These are phyloP conservation scores for Ophonus ardosiacus DNA, from an alignment of 2,888 invertebrate genomes.

Conservation along the genomic window DNA sequence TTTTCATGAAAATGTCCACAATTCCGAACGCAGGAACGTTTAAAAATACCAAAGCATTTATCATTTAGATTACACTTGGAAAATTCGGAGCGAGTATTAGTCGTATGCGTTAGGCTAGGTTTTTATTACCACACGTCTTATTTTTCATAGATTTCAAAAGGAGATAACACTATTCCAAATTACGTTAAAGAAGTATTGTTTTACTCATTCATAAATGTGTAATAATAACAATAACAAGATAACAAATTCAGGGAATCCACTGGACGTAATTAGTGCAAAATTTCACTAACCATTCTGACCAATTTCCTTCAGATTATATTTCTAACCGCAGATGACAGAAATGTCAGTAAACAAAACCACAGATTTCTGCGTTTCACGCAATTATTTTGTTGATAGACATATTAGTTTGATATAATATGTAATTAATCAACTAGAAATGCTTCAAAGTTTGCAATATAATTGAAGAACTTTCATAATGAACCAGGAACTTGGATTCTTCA, in stretches of 20 bases:
- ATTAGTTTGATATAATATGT: conserved; percentile 1
- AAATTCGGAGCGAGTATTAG: no score
- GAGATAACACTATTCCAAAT: no score
- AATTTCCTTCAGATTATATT: neutral
- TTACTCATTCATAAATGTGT: no score
- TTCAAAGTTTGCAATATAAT: neutral
- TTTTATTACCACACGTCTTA: no score
- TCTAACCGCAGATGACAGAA: neutral
- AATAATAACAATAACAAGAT: neutral
- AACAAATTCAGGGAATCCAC: neutral
- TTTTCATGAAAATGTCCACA: no score
- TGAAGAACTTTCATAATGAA: conserved; percentile 3
- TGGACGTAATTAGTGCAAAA: neutral
- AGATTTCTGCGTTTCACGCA: neutral
- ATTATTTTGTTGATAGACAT: conserved; percentile 24
- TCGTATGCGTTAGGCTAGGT: no score
- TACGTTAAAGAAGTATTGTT: no score
- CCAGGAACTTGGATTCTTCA: conserved; percentile 17
- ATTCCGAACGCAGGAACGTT: no score
- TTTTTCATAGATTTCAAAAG: no score
- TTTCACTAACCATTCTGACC: neutral
- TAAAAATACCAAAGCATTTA: no score
- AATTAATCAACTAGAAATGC: neutral
- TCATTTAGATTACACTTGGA: no score
- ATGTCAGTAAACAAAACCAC: neutral